phyloP scores from a whole-genome alignment of 2,797 vertebrate species.

The Simalia tracyae region DNA sequence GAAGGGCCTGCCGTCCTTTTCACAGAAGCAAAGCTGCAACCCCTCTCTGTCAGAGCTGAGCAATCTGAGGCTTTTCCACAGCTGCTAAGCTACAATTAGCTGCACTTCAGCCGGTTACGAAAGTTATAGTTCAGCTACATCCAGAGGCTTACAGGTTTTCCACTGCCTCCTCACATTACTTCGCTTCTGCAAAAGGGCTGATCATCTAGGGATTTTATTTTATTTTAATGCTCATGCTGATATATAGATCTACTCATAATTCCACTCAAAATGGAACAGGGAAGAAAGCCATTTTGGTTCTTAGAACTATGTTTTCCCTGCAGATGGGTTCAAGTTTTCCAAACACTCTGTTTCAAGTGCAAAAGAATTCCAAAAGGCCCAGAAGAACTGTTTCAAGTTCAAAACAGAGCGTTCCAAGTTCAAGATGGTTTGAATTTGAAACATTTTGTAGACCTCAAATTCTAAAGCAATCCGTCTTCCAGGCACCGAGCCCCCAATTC shows the following conservation, averaged over 20 bases:
- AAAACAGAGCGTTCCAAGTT: neutral
- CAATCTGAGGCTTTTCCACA: neutral
- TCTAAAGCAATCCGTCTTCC: neutral
- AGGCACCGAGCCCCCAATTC: neutral
- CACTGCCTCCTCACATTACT: neutral
- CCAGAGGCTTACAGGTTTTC: neutral
- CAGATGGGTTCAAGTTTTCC: neutral
- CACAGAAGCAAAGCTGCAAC: neutral
- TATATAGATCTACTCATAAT: neutral
- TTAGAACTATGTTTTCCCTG: neutral
- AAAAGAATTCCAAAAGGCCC: neutral
- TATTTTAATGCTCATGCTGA: neutral
- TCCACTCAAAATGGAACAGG: no score
- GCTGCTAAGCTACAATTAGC: neutral
- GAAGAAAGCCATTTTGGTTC: neutral
- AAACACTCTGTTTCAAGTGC: neutral
- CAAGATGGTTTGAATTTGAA: neutral
- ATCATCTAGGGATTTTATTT: neutral
- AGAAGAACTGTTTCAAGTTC: neutral
- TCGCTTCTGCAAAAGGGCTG: neutral
- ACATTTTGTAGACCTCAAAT: neutral
- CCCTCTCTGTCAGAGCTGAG: neutral
- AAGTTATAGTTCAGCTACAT: neutral
- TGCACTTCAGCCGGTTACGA: neutral
- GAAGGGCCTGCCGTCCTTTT: neutral